Conservation (phyloP, 2,888 invertebrate species). For the Melikaiella ostensackeni region DNA sequence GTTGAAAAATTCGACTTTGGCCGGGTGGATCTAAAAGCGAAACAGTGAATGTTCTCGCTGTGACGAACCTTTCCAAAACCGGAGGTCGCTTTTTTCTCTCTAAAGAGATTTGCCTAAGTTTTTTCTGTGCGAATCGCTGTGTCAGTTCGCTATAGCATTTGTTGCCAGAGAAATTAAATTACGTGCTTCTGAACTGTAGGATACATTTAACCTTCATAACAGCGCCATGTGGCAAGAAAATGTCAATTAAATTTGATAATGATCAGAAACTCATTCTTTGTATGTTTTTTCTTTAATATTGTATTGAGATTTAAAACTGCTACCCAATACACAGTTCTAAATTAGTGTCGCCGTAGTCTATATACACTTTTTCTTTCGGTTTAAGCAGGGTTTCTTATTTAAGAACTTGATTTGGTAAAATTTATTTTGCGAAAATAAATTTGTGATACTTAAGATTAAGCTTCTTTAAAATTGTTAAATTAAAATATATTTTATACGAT, state of each 20-base stretch:
- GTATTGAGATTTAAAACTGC: too few relatives aligned
- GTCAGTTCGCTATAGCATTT: not conserved
- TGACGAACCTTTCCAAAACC: not conserved
- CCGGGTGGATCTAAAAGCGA: not conserved
- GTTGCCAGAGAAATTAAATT: not conserved
- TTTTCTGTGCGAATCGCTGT: not conserved
- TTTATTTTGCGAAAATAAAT: too few relatives aligned
- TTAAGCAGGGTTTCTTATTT: too few relatives aligned
- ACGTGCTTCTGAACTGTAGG: not conserved
- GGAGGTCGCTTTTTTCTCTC: not conserved
- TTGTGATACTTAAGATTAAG: too few relatives aligned
- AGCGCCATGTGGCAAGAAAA: not conserved
- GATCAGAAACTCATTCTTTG: too few relatives aligned
- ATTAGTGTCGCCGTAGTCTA: too few relatives aligned
- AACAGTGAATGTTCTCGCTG: not conserved
- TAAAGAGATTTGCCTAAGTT: not conserved
- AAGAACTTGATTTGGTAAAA: too few relatives aligned
- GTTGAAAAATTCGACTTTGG: conserved; percentile 15
- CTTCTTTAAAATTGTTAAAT: too few relatives aligned
- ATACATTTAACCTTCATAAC: not conserved
- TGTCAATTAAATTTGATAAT: too few relatives aligned
- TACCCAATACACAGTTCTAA: too few relatives aligned
- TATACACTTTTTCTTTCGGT: too few relatives aligned
- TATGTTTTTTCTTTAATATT: too few relatives aligned
- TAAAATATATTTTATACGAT: not conserved